Base-by-base conservation (phyloP, 1,140 invertebrate species). In the Trinorchestia longiramus region DNA sequence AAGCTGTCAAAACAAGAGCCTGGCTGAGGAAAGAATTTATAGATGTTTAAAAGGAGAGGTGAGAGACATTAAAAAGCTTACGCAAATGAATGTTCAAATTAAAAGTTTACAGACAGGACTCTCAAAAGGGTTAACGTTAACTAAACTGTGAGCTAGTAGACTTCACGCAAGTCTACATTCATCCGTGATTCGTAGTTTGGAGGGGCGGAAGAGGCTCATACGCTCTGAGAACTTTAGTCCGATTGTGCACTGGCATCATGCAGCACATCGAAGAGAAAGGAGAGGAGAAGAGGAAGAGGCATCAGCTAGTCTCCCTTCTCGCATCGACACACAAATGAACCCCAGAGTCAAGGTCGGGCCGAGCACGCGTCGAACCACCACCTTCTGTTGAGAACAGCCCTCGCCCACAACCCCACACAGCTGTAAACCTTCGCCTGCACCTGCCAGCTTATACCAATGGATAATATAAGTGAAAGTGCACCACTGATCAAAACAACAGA, bases 241-340 rank as follows among this genome's bases (percentile, higher is more conserved):
- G 36, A 28, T 23, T 77, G 62, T 41, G 43, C 88, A 91, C 41
- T 36, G 36, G 88, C 40, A 91, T 91, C 88, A 91, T 43, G 88
- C 88, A 42, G 88, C 88, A 91, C 41, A 91, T 42, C 41, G 11
- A 91, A 43, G 41, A 91, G 88, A 91, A 91, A 43, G 41, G 43
- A 91, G 88, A 91, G 41, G 88, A 42, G 43, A 23, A 91, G 88
- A 77, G 62, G 62, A 77, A 77, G 62, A 77, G 62, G 62, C 62
- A 77, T 53, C 47, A 53, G 47, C 47, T 11, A 77, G 62, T 77
- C 62, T 77, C 88, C 43, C 43, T 42, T 91, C 88, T 91, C 88
- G 88, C 88, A 91, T 91, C 88, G 88, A 91, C 88, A 91, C 41
- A 43, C 88, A 91, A 91, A 91, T 91, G 88, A 41, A 91, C 88